Evolutionary conservation across 2,113 vertebrate genomes (phyloP).

Genomic region (Reinhardtius hippoglossoides): DNA sequence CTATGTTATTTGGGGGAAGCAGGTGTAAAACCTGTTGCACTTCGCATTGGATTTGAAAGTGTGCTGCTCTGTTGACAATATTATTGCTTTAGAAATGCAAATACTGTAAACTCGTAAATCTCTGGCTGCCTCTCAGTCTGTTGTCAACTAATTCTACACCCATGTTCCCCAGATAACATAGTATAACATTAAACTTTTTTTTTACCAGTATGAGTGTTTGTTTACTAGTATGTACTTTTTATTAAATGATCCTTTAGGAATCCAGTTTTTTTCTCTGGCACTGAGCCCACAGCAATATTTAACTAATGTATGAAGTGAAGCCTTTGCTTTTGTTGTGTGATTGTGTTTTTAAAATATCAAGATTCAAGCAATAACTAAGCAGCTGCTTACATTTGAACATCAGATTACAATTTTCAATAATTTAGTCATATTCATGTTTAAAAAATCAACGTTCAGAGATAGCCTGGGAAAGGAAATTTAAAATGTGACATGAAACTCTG

Average conservation of each 20-base stretch:
- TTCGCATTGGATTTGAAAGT: neutral
- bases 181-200: no score
- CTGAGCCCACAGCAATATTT: neutral
- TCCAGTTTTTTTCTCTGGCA: neutral
- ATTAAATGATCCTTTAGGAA: no score
- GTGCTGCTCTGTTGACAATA: neutral
- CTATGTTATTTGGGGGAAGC: neutral
- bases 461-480: no score
- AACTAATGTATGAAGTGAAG: neutral
- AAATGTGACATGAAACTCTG: neutral
- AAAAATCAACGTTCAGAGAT: neutral
- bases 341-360: neutral
- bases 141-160: no score
- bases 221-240: no score
- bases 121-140: neutral
- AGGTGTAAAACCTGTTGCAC: neutral
- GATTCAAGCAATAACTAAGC: neutral
- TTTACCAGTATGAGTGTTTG: no score
- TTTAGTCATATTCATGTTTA: neutral
- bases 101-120: neutral
- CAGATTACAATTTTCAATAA: no score
- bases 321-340: neutral
- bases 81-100: neutral
- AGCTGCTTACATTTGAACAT: no score
- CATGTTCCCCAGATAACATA: no score